phyloP scores from a whole-genome alignment of 2,888 invertebrate genomes.

The Lymantria dispar region DNA sequence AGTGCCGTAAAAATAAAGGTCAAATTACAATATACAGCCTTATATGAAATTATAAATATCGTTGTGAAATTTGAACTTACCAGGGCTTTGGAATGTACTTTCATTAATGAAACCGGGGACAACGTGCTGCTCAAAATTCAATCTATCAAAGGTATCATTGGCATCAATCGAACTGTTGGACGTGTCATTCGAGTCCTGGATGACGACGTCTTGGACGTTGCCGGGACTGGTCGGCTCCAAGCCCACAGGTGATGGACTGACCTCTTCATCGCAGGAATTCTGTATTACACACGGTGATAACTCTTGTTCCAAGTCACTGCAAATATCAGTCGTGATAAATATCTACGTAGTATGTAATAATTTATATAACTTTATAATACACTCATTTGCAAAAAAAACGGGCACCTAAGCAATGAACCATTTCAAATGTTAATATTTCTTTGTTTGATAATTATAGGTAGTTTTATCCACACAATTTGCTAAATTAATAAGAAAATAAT shows the following conservation, averaged over 20 bases:
- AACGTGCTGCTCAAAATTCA: conserved; percentile 70
- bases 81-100: conserved; percentile 69
- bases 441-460: no score
- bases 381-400: no score
- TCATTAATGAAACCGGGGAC: conserved; percentile 73
- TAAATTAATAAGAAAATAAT: no score
- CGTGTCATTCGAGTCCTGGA: conserved; percentile 55
- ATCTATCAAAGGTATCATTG: conserved; percentile 62
- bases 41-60: background rate
- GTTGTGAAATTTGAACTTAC: conserved; percentile 24
- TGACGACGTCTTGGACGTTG: conserved; percentile 57
- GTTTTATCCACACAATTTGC: no score
- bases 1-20: background rate
- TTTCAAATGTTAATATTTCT: no score
- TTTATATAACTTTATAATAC: background rate
- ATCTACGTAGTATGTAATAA: background rate
- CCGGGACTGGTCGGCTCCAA: conserved; percentile 57
- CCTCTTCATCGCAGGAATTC: conserved; percentile 68
- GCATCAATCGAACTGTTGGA: conserved; percentile 52
- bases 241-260: conserved; percentile 34
- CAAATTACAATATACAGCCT: background rate
- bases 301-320: conserved; percentile 81
- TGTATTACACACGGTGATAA: conserved; percentile 80
- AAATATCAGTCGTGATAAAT: conserved; percentile 19
- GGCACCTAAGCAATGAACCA: no score